A percentile compares a stretch with the other conserved stretches of the same genome.
Conservation (phyloP, 2,113 vertebrate species). For the Junco hyemalis region DNA sequence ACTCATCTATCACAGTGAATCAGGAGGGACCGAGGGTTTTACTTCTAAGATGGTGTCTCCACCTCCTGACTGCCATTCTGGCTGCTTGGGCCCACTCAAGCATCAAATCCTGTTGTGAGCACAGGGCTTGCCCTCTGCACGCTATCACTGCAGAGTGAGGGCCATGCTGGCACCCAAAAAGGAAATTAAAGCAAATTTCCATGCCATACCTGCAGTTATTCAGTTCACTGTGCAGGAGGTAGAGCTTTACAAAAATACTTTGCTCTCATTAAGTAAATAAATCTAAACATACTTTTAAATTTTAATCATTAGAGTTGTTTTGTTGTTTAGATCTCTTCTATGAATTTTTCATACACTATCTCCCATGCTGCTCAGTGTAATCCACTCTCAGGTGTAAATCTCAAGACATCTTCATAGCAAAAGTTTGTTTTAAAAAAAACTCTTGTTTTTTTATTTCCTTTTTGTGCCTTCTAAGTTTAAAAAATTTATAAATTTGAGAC, state of each 20-base stretch:
- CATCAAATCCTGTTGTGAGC: slow-evolving; percentile 30
- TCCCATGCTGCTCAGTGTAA: not conserved
- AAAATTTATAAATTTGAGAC: not conserved
- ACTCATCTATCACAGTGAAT: not conserved
- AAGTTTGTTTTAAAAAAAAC: not conserved
- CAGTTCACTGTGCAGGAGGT: not conserved
- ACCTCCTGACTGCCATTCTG: not conserved
- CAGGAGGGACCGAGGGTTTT: not conserved
- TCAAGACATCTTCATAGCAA: not conserved
- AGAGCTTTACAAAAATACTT: not conserved
- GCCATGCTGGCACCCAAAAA: not conserved
- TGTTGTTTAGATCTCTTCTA: not conserved
- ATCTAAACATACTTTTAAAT: not conserved
- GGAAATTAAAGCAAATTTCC: not conserved
- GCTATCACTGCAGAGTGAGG: not conserved
- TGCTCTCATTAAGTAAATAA: not conserved
- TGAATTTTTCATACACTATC: not conserved
- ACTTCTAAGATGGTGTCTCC: slow-evolving; percentile 10
- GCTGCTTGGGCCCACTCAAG: not conserved
- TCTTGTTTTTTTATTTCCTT: not conserved
- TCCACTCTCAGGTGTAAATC: not conserved
- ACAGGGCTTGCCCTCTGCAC: not conserved
- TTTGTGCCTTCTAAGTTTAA: not conserved
- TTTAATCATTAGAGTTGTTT: not conserved
- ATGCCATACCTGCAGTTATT: not conserved